phyloP scores from a whole-genome alignment of 2,888 invertebrate species.

The Rhingia rostrata region DNA sequence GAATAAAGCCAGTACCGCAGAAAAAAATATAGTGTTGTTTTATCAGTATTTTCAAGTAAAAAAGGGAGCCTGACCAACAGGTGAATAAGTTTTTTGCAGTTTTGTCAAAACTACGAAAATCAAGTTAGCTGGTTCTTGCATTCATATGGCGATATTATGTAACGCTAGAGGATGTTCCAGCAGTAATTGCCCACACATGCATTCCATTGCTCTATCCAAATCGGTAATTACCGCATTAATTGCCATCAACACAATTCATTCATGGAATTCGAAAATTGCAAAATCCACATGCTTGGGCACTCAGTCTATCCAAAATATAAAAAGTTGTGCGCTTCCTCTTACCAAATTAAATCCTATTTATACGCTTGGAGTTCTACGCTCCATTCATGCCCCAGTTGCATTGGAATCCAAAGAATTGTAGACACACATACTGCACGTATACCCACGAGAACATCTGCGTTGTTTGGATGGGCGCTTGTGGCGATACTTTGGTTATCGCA shows the following conservation, averaged over 20 bases:
- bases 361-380: constrained; percentile 1
- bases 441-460: constrained; percentile 12
- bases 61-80: not conserved
- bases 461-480: constrained; percentile 5
- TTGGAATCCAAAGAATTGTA: constrained; percentile 54
- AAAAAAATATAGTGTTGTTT: constrained; percentile 11
- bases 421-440: not conserved
- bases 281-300: constrained; percentile 15
- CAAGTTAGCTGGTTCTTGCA: constrained; percentile 1
- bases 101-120: constrained; percentile 10
- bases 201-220: not conserved
- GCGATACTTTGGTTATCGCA: constrained; percentile 2
- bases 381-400: constrained; percentile 60
- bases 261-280: constrained; percentile 55
- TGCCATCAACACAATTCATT: constrained; percentile 36
- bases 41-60: not conserved
- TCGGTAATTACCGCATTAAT: constrained; percentile 28
- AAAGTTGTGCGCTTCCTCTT: not conserved
- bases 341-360: constrained; percentile 31
- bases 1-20: not conserved
- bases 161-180: too few relatives aligned
- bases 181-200: too few relatives aligned
- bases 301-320: not conserved
- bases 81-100: not conserved
- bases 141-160: not conserved